These are phyloP conservation scores for Typhlichthys eigenmanni DNA, from an alignment of 2,797 vertebrate genomes.

Conservation along the genomic window DNA sequence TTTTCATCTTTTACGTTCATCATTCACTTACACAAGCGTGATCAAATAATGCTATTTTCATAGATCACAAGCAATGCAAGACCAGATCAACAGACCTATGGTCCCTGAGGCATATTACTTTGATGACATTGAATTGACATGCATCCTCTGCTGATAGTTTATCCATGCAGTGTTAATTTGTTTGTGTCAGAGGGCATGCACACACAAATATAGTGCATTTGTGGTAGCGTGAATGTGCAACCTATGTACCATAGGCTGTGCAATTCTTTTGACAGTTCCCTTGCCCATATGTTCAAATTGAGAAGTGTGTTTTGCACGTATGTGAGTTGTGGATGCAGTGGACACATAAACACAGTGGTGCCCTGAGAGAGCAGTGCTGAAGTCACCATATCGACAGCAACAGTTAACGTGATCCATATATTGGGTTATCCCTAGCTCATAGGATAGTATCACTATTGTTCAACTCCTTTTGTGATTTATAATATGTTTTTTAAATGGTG, in stretches of 20 bases:
- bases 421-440: background rate
- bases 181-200: background rate
- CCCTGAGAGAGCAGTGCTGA: too few relatives aligned
- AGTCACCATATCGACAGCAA: too few relatives aligned
- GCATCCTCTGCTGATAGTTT: constrained; percentile 44
- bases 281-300: too few relatives aligned
- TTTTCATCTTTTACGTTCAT: too few relatives aligned
- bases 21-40: background rate
- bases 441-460: background rate
- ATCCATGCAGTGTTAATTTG: constrained; percentile 21
- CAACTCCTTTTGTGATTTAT: background rate
- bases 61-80: constrained; percentile 13
- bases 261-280: too few relatives aligned
- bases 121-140: constrained; percentile 53
- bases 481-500: background rate
- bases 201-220: constrained; percentile 2
- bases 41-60: constrained; percentile 13
- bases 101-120: constrained; percentile 22
- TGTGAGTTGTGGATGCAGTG: background rate
- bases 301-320: constrained; percentile 1
- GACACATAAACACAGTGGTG: too few relatives aligned
- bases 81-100: constrained; percentile 15
- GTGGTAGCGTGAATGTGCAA: background rate
- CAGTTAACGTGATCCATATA: background rate
- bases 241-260: too few relatives aligned